These are phyloP conservation scores for Pachymerium ferrugineum DNA, from an alignment of 2,888 invertebrate genomes.

Conservation along the genomic window DNA sequence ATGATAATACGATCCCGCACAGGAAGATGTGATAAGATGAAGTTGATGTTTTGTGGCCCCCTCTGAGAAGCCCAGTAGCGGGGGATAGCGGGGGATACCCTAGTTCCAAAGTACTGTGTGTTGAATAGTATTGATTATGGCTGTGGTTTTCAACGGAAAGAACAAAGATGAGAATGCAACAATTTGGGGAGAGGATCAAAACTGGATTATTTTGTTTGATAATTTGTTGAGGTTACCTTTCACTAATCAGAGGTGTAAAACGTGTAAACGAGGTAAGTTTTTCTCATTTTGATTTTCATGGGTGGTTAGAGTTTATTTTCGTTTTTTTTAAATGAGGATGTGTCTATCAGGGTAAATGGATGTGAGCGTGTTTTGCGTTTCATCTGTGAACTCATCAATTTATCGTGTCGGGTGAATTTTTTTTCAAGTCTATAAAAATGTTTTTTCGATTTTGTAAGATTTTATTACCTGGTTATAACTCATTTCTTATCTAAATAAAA, in stretches of 20 bases:
- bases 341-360: background rate
- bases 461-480: no score
- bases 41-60: background rate
- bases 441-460: no score
- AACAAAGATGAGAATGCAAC: background rate
- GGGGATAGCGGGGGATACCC: no score
- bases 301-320: background rate
- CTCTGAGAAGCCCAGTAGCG: no score
- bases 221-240: conserved; percentile 53
- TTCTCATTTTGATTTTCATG: no score
- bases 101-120: no score
- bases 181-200: conserved; percentile 52
- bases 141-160: background rate
- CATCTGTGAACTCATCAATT: no score
- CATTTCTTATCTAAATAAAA: no score
- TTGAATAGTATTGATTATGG: background rate
- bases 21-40: background rate
- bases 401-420: no score
- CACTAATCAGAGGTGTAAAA: conserved; percentile 48
- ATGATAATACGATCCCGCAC: background rate
- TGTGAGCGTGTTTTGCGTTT: background rate
- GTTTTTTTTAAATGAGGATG: background rate
- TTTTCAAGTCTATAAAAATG: no score
- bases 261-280: conserved; percentile 13
- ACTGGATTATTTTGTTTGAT: conserved; percentile 55